Evolutionary conservation across 2,797 vertebrate genomes (phyloP), one percentile per base, ranked within the genome.

Genomic region (Graptemys geographica): DNA sequence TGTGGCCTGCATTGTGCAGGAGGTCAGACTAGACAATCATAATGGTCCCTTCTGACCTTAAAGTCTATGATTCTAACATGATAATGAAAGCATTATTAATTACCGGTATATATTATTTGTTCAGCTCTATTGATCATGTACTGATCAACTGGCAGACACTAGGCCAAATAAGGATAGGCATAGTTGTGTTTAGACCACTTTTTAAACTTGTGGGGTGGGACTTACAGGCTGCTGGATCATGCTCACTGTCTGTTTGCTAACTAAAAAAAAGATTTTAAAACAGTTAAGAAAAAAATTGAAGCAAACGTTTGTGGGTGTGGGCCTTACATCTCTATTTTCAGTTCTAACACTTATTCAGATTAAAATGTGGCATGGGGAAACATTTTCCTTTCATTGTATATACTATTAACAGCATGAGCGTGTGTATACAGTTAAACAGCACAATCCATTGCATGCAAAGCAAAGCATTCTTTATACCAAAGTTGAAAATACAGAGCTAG

Each of bases 361-460:
- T 95, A 94, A 96, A 97, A 95, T 96, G 95, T 33, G 93, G 96
- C 44, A 93, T 84, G 86, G 0, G 80, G 19, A 96, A 96, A 97
- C 94, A 74, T 94, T 96, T 97, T 90, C 95, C 96, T 97, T 95
- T 96, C 94, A 95, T 86, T 97, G 87, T 94, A 82, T 96, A 97
- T 96, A 96, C 94, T 96, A 74, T 84, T 97, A 96, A 96, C 96
- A 97, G 91, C 90, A 91, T 51, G 96, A 94, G 90, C 96, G 94
- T 96, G 95, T 96, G 86, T 87, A 81, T 97, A 94, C 89, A 97
- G 94, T 96, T 97, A 96, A 55, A 96, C 4, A 97, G 90, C 94
- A 92, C 41, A 84, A 47, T 78, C 28, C 59, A 81, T 79, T 89
- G 57, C 84, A 91, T 87, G 92, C 53, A 96, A 97, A 97, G 92